A percentile compares a stretch with the other conserved stretches of the same genome.
Evolutionary conservation across 2,797 vertebrate species (phyloP).

Genomic region (Propithecus perrieri): DNA sequence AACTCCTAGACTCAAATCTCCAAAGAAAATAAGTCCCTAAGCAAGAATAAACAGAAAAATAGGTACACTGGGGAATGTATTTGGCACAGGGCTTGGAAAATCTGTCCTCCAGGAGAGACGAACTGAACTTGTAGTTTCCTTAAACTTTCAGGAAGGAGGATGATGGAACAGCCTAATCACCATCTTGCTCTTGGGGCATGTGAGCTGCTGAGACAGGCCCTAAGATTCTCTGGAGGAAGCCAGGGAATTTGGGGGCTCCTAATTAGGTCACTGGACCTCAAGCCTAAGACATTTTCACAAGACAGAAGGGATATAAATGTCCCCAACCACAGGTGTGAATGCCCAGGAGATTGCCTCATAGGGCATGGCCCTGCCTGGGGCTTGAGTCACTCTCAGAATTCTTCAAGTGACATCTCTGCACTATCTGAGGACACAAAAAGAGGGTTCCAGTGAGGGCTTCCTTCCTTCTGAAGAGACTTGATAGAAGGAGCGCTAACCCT

Average conservation of each 20-base stretch:
- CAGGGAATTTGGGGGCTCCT: not conserved
- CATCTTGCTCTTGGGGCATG: not conserved
- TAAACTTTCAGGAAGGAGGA: not conserved
- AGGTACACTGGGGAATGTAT: not conserved
- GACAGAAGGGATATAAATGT: not conserved
- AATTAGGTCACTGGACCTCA: not conserved
- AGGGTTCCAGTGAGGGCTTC: not conserved
- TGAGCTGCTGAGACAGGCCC: not conserved
- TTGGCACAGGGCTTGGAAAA: constrained; percentile 30
- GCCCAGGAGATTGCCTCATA: not conserved
- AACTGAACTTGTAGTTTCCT: constrained; percentile 19
- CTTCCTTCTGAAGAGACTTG: not conserved
- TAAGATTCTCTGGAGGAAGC: not conserved
- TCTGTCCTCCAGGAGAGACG: not conserved
- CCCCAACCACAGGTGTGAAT: not conserved
- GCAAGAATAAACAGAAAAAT: constrained; percentile 6
- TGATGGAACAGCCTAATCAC: not conserved
- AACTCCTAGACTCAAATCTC: not conserved
- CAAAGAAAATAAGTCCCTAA: constrained; percentile 53
- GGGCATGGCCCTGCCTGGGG: not conserved
- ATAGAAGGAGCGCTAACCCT: not conserved
- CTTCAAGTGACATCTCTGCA: not conserved
- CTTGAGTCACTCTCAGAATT: not conserved
- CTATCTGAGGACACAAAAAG: not conserved
- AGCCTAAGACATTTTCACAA: not conserved